Conservation (phyloP, 2,113 vertebrate species). For the Turnix velox region DNA sequence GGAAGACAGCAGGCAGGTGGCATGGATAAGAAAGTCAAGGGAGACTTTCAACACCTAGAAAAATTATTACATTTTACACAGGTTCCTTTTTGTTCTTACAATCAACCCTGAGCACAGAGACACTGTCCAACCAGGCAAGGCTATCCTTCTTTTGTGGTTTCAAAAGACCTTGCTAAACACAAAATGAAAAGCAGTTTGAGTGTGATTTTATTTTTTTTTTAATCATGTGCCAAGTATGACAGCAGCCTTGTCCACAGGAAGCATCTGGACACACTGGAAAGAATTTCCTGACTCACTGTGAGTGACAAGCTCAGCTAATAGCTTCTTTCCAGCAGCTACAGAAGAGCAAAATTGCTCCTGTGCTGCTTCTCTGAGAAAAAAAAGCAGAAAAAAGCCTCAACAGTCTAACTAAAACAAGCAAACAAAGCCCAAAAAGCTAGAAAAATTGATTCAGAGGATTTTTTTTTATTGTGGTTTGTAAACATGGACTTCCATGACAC, state of each 20-base stretch:
- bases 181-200: background rate
- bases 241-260: slow-evolving; percentile 35
- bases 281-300: background rate
- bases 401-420: background rate
- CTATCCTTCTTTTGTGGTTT: background rate
- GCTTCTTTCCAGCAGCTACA: background rate
- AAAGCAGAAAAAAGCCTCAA: accelerated
- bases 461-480: background rate
- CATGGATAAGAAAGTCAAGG: background rate
- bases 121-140: background rate
- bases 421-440: background rate
- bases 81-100: background rate
- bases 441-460: background rate
- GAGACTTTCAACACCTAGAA: background rate
- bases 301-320: background rate
- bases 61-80: background rate
- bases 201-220: background rate
- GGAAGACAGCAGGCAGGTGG: background rate
- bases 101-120: background rate
- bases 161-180: background rate
- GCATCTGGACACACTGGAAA: slow-evolving; percentile 47
- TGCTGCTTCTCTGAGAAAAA: background rate
- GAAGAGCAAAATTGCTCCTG: background rate
- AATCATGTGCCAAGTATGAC: slow-evolving; percentile 8
- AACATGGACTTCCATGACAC: background rate